These are phyloP conservation scores for Protosalanx chinensis DNA, from an alignment of 2,797 vertebrate species.

Conservation along the genomic window DNA sequence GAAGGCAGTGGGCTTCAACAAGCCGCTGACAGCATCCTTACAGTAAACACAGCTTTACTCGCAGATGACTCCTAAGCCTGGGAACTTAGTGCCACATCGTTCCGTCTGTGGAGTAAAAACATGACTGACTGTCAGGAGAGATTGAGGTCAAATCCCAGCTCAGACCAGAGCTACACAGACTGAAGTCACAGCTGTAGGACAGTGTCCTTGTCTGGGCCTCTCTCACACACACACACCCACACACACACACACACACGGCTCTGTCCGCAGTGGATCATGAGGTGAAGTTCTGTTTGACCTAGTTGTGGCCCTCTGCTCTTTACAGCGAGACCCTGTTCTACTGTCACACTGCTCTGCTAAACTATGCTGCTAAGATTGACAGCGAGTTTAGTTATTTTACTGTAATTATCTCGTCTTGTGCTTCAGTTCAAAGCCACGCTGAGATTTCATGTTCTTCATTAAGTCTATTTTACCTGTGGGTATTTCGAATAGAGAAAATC, in stretches of 20 bases:
- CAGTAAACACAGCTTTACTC: background rate
- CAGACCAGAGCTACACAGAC: constrained; percentile 17
- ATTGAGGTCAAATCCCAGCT: constrained; percentile 48
- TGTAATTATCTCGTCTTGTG: too few relatives aligned
- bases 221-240: too few relatives aligned
- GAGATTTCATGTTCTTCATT: too few relatives aligned
- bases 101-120: constrained; percentile 14
- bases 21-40: too few relatives aligned
- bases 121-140: constrained; percentile 3
- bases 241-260: too few relatives aligned
- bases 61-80: background rate
- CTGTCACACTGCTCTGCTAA: background rate
- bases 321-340: background rate
- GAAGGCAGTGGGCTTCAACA: too few relatives aligned
- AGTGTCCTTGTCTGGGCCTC: background rate
- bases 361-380: background rate
- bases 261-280: background rate
- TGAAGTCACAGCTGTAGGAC: background rate
- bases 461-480: too few relatives aligned
- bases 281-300: constrained; percentile 11
- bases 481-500: too few relatives aligned
- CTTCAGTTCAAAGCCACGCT: too few relatives aligned
- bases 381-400: too few relatives aligned
- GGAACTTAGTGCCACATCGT: constrained; percentile 11
- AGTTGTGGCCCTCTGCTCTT: background rate